A percentile compares a stretch with the other conserved stretches of the same genome.
phyloP scores from a whole-genome alignment of 2,888 invertebrate genomes.

The Oegoconia quadripuncta region DNA sequence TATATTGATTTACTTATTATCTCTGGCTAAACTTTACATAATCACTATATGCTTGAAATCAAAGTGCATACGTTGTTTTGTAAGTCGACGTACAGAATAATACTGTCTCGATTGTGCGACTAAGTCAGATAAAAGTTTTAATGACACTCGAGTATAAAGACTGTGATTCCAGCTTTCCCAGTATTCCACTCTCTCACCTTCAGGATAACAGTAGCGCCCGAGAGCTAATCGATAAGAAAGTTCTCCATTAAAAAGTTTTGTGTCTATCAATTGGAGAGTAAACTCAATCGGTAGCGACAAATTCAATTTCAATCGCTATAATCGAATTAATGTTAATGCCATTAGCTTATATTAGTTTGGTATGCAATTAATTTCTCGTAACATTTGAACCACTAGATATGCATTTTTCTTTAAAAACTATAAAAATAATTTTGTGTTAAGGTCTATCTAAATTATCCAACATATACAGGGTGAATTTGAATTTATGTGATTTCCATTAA shows the following conservation, averaged over 20 bases:
- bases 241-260: conserved; percentile 51
- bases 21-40: too few relatives aligned
- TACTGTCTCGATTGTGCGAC: conserved; percentile 49
- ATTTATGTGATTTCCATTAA: too few relatives aligned
- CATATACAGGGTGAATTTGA: too few relatives aligned
- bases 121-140: conserved; percentile 60
- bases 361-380: too few relatives aligned
- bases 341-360: too few relatives aligned
- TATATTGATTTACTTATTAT: too few relatives aligned
- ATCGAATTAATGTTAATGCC: too few relatives aligned
- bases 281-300: conserved; percentile 4
- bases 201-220: conserved; percentile 34
- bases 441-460: too few relatives aligned
- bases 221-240: conserved; percentile 49
- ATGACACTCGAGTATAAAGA: conserved; percentile 50
- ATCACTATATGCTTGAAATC: neutral
- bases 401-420: too few relatives aligned
- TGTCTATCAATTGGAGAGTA: conserved; percentile 16
- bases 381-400: too few relatives aligned
- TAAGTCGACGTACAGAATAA: conserved; percentile 36
- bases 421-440: too few relatives aligned
- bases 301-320: too few relatives aligned
- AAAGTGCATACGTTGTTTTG: neutral
- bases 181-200: conserved; percentile 21
- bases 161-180: conserved; percentile 34